A percentile compares a stretch with the other conserved stretches of the same genome.
phyloP scores from a whole-genome alignment of 2,113 vertebrate species.

The Agelaius tricolor region DNA sequence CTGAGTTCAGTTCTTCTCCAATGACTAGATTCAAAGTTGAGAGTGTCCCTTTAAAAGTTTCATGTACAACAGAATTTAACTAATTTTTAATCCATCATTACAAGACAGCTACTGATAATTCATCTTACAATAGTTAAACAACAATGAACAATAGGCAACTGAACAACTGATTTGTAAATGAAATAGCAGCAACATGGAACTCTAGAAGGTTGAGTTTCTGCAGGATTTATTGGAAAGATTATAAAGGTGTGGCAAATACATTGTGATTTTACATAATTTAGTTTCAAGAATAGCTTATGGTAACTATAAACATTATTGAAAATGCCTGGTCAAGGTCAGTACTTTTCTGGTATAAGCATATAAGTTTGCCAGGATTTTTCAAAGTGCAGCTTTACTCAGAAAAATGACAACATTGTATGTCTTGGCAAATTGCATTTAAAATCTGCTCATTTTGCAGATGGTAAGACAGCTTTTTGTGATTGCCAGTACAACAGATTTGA shows the following conservation, averaged over 20 bases:
- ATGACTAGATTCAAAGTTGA: not conserved
- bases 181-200: slow-evolving; percentile 57
- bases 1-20: not conserved
- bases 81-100: not conserved
- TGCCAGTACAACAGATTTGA: slow-evolving; percentile 10
- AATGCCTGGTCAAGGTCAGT: slow-evolving; percentile 49
- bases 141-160: not conserved
- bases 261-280: slow-evolving; percentile 66
- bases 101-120: not conserved
- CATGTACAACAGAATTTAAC: not conserved
- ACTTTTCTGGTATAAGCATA: slow-evolving; percentile 34
- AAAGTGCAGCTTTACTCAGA: slow-evolving; percentile 25
- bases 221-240: slow-evolving; percentile 76
- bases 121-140: not conserved
- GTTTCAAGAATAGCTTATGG: slow-evolving; percentile 22
- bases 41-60: slow-evolving; percentile 4
- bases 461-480: not conserved
- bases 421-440: slow-evolving; percentile 4
- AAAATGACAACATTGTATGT: slow-evolving; percentile 4
- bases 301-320: slow-evolving; percentile 69
- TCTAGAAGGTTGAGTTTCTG: slow-evolving; percentile 50
- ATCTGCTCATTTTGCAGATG: not conserved
- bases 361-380: slow-evolving; percentile 42
- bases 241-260: slow-evolving; percentile 69
- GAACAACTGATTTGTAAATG: not conserved